Conservation (phyloP, 2,113 vertebrate species). For the Clinocottus analis region DNA sequence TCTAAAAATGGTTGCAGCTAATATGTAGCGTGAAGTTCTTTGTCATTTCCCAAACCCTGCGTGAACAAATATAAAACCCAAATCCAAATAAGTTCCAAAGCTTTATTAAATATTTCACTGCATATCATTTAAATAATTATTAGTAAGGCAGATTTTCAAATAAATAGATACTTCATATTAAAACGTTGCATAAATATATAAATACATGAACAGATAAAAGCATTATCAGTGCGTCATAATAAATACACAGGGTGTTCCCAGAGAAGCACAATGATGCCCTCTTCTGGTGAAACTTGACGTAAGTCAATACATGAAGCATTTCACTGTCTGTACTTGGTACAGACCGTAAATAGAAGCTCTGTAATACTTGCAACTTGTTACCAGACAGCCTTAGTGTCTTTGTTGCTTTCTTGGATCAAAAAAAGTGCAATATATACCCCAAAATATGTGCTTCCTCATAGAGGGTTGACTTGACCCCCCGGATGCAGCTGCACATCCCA, state of each 20-base stretch:
- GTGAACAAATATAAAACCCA: slow-evolving; percentile 3
- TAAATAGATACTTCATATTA: slow-evolving; percentile 21
- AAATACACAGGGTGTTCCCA: slow-evolving; percentile 22
- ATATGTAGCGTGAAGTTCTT: not conserved
- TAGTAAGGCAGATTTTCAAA: slow-evolving; percentile 6
- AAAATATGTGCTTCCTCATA: not conserved
- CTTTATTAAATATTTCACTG: slow-evolving; percentile 33
- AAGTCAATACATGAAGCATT: slow-evolving; percentile 44
- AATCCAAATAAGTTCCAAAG: not conserved
- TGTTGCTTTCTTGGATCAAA: not conserved
- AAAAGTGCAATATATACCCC: not conserved
- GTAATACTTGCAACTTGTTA: slow-evolving; percentile 1
- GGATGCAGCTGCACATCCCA: not conserved
- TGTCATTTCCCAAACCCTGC: not conserved
- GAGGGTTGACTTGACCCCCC: not conserved
- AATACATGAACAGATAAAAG: slow-evolving; percentile 47
- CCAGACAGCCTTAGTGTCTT: not conserved
- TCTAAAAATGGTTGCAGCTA: too few relatives aligned
- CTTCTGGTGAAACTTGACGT: slow-evolving; percentile 43
- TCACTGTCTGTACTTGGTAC: slow-evolving; percentile 70
- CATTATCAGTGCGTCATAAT: slow-evolving; percentile 11
- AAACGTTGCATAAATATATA: slow-evolving; percentile 38
- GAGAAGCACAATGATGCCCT: slow-evolving; percentile 15
- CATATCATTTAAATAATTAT: slow-evolving; percentile 12
- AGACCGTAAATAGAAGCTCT: slow-evolving; percentile 59